These are phyloP conservation scores for Sebastes trivittatus DNA, from an alignment of 2,797 vertebrate species.

Conservation along the genomic window DNA sequence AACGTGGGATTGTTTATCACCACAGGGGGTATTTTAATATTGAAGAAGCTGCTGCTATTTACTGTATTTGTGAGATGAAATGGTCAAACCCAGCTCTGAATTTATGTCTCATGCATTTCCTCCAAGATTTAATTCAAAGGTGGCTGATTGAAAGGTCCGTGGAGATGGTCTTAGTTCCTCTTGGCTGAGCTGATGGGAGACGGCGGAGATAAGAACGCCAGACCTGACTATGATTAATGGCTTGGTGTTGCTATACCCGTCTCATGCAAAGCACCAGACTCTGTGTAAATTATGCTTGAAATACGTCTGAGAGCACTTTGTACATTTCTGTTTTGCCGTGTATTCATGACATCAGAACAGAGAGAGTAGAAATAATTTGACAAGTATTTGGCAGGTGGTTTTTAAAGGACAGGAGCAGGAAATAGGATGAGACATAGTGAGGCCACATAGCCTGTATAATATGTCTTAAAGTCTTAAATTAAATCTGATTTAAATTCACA, in stretches of 20 bases:
- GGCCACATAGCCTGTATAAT: constrained; percentile 41
- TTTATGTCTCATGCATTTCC: constrained; percentile 28
- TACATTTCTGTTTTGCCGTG: constrained; percentile 31
- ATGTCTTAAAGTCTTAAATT: background rate
- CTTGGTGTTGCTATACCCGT: constrained; percentile 34
- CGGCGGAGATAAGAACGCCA: constrained; percentile 54
- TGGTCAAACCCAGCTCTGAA: constrained; percentile 23
- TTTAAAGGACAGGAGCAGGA: constrained; percentile 29
- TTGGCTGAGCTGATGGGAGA: constrained; percentile 58
- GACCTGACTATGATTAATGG: constrained; percentile 71
- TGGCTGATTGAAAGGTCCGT: constrained; percentile 61
- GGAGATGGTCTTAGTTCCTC: constrained; percentile 65
- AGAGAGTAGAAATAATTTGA: constrained; percentile 43
- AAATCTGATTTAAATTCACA: constrained; percentile 64
- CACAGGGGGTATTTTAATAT: constrained; percentile 18
- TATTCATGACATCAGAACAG: constrained; percentile 36
- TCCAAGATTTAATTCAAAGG: constrained; percentile 49
- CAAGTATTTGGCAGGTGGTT: constrained; percentile 51
- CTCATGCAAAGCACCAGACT: constrained; percentile 52
- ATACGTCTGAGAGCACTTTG: constrained; percentile 43
- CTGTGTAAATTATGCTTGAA: constrained; percentile 44
- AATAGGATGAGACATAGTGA: constrained; percentile 24
- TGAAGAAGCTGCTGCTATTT: constrained; percentile 16
- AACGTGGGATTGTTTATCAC: constrained; percentile 37
- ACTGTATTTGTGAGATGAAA: constrained; percentile 28